Evolutionary conservation across 2,888 invertebrate species (phyloP).

Genomic region (Lycocerus yunnanus): DNA sequence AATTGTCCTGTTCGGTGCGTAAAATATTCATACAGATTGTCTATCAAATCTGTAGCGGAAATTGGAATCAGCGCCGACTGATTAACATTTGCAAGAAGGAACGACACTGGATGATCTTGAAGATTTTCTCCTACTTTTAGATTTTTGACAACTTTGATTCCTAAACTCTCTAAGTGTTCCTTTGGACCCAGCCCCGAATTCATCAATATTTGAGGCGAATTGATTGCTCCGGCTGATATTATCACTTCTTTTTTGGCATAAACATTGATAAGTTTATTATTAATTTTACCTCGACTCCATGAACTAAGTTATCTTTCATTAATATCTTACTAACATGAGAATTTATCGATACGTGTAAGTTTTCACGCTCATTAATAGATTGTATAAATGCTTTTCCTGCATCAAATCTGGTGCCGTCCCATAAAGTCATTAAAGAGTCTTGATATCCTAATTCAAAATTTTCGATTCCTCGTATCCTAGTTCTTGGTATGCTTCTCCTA

Average conservation of each 20-base stretch:
- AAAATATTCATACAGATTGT: constrained; percentile 55
- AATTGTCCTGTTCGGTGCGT: constrained; percentile 57
- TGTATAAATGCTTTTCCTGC: constrained; percentile 54
- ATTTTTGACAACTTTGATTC: constrained; percentile 51
- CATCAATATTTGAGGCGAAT: constrained; percentile 84
- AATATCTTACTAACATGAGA: constrained; percentile 60
- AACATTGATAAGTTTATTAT: constrained; percentile 39
- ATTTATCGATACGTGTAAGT: constrained; percentile 63
- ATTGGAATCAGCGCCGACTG: constrained; percentile 58
- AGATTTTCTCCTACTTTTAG: constrained; percentile 57
- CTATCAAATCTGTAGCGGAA: constrained; percentile 54
- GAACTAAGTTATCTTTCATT: constrained; percentile 43
- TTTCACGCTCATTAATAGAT: constrained; percentile 57
- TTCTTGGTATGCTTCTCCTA: constrained; percentile 25
- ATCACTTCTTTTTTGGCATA: constrained; percentile 79
- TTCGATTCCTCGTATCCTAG: constrained; percentile 60
- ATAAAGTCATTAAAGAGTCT: constrained; percentile 37
- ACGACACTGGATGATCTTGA: constrained; percentile 47
- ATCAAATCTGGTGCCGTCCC: constrained; percentile 51
- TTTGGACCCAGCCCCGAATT: constrained; percentile 61
- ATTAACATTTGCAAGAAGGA: neutral
- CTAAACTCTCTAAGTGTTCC: constrained; percentile 48
- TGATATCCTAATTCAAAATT: constrained; percentile 57
- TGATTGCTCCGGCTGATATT: constrained; percentile 86
- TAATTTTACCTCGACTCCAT: constrained; percentile 54